Evolutionary conservation across 1,140 invertebrate genomes (phyloP), one percentile per base, ranked within the genome.

Genomic region (Pseudachorutes palmiensis): DNA sequence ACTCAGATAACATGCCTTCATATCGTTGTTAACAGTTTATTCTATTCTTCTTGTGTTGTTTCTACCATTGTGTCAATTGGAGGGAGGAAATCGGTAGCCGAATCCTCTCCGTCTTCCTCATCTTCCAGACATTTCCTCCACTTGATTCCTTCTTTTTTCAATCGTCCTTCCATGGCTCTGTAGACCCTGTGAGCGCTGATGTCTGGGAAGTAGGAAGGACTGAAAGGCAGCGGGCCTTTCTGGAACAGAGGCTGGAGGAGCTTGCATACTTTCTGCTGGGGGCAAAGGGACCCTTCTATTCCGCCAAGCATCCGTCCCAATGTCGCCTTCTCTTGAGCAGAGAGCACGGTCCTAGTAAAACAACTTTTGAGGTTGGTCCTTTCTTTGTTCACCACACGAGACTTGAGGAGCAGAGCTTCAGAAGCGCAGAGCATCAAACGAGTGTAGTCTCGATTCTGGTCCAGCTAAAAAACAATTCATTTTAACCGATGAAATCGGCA

Each of bases 391-490:
- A 55, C 24, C 9, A 5, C 9, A 22, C 5, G 12, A 5, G 14
- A 5, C 24, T 55, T 55, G 9, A 14, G 51, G 5, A 55, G 24
- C 9, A 55, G 51, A 22, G 51, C 12, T 22, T 55, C 51, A 22
- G 9, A 14, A 55, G 51, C 51, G 24, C 51, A 55, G 51, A 5
- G 3, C 51, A 55, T 55, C 9, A 55, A 5, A 19, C 51, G 12
- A 14, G 24, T 22, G 51, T 55, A 55, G 14, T 24, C 5, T 9
- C 24, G 9, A 22, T 55, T 55, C 24, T 55, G 51, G 24, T 14
- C 51, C 51, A 55, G 24, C 51, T 55, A 55, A 24, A 5, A 12
- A 55, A 55, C 51, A 45, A 45, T n/a, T n/a, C n/a, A n/a, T n/a
- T n/a, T 45, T 12, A 45, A 45, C 36, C 9, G 36, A 45, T 45